Evolutionary conservation across 2,113 vertebrate species (phyloP), one percentile per base, ranked within the genome.

Genomic region (Siniperca knerii): DNA sequence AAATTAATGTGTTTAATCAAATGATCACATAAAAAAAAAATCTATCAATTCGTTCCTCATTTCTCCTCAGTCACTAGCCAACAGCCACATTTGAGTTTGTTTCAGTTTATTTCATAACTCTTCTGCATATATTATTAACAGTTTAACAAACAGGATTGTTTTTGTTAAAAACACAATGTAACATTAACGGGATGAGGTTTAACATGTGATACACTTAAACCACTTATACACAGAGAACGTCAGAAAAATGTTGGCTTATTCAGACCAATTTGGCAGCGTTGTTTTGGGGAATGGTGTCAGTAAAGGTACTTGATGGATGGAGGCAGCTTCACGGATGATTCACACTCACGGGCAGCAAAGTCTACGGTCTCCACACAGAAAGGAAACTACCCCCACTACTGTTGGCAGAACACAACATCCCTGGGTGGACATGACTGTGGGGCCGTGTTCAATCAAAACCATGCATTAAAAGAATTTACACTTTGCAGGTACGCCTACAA

Each of bases 201-300:
- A 90, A 93, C 91, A 93, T 93, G 89, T 92, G 82, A 92, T 77
- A 94, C 94, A 95, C 90, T 90, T 85, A 89, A 94, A 93, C 91
- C 92, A 92, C 86, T 81, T 54, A 87, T 83, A 92, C 84, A 92
- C 91, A 92, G 71, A 95, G 74, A 92, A 90, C 52, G 16, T 79
- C 78, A 74, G 61, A 90, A 79, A 61, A 71, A 50, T 44, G 93
- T 94, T 94, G 93, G 93, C 93, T 91, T 91, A 50, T 85, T 92
- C 86, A 90, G 85, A 92, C 88, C 86, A 89, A 73, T 95, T 93
- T 95, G 92, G 93, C 95, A 95, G 93, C 92, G 74, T 92, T 80
- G 66, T 84, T 92, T 90, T 85, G 77, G 87, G 93, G 82, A 79
- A 54, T 5, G 65, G 69, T 50, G 84, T 65, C 69, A 75, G 83